Base-by-base conservation (phyloP, 1,140 invertebrate species). In the Trachymyrmex septentrionalis region DNA sequence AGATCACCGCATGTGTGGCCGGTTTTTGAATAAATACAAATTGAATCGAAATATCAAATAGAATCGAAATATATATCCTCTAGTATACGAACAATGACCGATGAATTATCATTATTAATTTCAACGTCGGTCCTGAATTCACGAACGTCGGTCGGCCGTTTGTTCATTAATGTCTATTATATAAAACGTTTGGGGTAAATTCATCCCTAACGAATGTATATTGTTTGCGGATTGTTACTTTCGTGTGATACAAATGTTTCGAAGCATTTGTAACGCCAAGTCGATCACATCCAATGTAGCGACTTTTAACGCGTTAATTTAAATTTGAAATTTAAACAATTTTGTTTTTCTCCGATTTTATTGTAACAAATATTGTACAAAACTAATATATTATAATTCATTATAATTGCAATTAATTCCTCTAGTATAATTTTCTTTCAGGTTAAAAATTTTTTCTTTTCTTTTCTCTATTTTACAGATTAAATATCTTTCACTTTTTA, bases 131-230 rank as follows among this genome's bases (percentile, higher is more conserved):
- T 53, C 21, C 16, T 27, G 69, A 80, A 80, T 88, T 87, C 77
- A 89, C 34, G 27, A 63, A 59, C 9, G 38, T 10, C 85, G 38
- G 75, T 73, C 76, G 57, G 34, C 24, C 72, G 73, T 88, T 87
- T 69, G 87, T 93, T 92, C 92, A 91, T 92, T 93, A 90, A 93
- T 90, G 89, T 91, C 91, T 92, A 92, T 94, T 93, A 92, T 93
- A 81, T 87, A 86, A 91, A 91, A 92, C 63, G 71, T 88, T 85
- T 78, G 81, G 86, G 71, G 69, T 77, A 90, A 84, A 93, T 93
- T 93, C 88, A 88, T 90, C 88, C 89, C 90, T 93, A 93, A 94
- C 92, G 92, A 94, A 88, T 90, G 87, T 86, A 88, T 72, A 94
- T 93, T 94, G 93, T 94, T 93, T 91, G 92, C 87, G 88, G 77